Conservation (phyloP, 2,113 vertebrate species). For the Terrapene triunguis region DNA sequence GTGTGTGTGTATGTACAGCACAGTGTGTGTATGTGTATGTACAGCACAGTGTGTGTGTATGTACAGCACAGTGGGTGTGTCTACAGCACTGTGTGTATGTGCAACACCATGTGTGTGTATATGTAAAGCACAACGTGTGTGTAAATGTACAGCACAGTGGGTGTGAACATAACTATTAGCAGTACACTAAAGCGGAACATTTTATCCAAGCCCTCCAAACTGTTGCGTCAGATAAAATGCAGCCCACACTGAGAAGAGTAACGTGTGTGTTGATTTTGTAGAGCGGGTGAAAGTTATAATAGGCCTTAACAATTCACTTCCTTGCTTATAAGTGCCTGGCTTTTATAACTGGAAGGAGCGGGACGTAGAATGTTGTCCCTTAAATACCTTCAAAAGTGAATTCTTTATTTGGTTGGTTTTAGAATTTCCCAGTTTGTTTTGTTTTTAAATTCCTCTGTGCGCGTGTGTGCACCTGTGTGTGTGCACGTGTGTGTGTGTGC, state of each 20-base stretch:
- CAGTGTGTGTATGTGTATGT: too few relatives aligned
- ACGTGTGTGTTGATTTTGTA: neutral
- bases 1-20: too few relatives aligned
- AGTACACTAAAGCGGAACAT: rapidly evolving
- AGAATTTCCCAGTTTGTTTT: neutral
- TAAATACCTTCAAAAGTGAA: neutral
- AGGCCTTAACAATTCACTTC: slow-evolving; percentile 17
- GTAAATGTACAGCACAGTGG: neutral
- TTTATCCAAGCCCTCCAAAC: neutral
- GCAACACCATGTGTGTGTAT: neutral
- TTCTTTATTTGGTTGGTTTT: neutral
- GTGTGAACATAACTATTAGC: neutral
- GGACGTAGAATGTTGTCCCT: slow-evolving; percentile 26
- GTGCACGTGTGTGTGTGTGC: too few relatives aligned
- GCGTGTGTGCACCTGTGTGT: rapidly evolving
- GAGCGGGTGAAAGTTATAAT: neutral
- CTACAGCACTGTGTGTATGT: rapidly evolving
- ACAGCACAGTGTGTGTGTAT: too few relatives aligned
- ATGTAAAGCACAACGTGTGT: rapidly evolving
- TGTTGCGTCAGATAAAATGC: neutral
- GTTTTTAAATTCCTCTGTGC: neutral
- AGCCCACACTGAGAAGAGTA: neutral
- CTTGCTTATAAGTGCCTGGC: neutral
- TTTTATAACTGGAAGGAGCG: neutral
- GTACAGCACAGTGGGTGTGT: rapidly evolving